These are phyloP conservation scores for Parus major DNA, from an alignment of 2,113 vertebrate species.

Conservation along the genomic window DNA sequence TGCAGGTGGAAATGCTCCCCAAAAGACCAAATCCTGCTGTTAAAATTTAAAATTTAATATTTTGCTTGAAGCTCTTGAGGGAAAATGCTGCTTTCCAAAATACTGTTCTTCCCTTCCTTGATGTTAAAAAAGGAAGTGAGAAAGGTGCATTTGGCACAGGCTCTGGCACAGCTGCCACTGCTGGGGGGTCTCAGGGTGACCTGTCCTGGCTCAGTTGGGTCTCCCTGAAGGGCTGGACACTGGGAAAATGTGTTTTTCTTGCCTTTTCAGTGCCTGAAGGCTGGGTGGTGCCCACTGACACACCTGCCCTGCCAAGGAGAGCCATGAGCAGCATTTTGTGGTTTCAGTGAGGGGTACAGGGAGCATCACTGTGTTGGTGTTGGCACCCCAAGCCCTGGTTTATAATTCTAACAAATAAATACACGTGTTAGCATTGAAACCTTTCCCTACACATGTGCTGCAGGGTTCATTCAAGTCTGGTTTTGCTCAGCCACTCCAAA, in stretches of 20 bases:
- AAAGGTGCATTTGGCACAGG: neutral
- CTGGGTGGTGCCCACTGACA: fast-evolving
- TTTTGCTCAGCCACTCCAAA: neutral
- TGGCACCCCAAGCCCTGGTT: neutral
- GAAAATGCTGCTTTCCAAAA: neutral
- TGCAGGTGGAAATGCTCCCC: neutral
- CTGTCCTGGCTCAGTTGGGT: fast-evolving
- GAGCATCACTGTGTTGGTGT: neutral
- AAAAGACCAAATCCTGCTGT: neutral
- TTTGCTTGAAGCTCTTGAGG: neutral
- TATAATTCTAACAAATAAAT: neutral
- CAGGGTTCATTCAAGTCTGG: fast-evolving
- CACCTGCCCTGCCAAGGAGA: neutral
- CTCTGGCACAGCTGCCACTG: neutral
- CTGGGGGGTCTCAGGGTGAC: fast-evolving
- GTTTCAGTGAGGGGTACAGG: fast-evolving
- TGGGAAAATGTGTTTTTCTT: neutral
- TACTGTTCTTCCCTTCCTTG: neutral
- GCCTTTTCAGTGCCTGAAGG: neutral
- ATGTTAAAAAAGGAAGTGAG: fast-evolving
- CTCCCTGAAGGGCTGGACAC: neutral
- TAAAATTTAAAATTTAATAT: neutral
- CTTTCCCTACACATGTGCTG: fast-evolving
- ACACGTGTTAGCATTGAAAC: fast-evolving
- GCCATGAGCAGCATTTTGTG: fast-evolving